Evolutionary conservation across 2,113 vertebrate species (phyloP).

Genomic region (Pangasianodon gigas): DNA sequence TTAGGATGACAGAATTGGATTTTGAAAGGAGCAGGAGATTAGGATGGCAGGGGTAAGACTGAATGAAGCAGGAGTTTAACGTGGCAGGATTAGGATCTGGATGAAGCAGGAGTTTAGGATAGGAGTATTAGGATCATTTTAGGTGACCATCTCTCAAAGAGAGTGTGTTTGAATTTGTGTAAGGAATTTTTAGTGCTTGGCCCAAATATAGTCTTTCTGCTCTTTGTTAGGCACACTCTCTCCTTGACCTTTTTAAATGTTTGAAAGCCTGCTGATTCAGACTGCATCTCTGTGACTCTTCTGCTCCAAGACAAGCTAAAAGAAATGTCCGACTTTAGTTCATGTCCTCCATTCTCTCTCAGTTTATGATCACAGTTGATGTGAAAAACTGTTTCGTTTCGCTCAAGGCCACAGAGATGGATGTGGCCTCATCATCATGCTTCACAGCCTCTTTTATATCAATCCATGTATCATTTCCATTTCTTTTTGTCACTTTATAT

Average conservation of each 20-base stretch:
- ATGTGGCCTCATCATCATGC: background rate
- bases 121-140: background rate
- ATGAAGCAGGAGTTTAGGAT: background rate
- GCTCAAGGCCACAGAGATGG: background rate
- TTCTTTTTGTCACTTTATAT: background rate
- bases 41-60: background rate
- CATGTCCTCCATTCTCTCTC: background rate
- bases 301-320: background rate
- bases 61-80: background rate
- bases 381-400: background rate
- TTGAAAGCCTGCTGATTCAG: background rate
- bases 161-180: background rate
- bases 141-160: background rate
- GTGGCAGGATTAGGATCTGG: no score
- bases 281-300: background rate
- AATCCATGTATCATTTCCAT: background rate
- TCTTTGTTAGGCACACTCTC: background rate
- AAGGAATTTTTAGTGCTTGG: background rate
- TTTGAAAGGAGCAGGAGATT: background rate
- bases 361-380: background rate
- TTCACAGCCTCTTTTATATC: background rate
- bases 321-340: background rate
- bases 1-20: background rate
- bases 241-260: background rate
- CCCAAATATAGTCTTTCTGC: conserved; percentile 15